Evolutionary conservation across 2,113 vertebrate genomes (phyloP), one percentile per base, ranked within the genome.

Genomic region (Galemys pyrenaicus): DNA sequence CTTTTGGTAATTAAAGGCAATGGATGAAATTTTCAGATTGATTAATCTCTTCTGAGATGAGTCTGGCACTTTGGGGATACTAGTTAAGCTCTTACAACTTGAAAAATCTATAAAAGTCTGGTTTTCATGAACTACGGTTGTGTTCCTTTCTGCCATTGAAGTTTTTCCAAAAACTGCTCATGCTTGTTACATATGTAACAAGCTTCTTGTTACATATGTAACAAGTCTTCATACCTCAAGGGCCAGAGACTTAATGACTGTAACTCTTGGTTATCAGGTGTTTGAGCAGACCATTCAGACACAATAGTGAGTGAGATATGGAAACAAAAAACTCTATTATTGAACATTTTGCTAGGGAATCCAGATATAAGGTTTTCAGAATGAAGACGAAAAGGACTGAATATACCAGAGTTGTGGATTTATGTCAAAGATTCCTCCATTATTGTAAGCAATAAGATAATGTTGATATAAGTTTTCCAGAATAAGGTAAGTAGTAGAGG

Each of bases 241-340:
- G 58, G 9, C 28, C 37, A 7, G 37, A 24, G 12, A 37, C 79
- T 93, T 81, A 75, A 0, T 62, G 28, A 87, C 41, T 86, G 68
- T 68, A 81, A 74, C 93, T 95, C 71, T 89, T 95, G 89, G n/a
- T 90, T 93, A 28, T 90, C 71, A 37, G 56, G 26, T 85, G 30
- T 77, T 54, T 51, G 60, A 80, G 39, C 85, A 39, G 37, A 30
- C 84, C 92, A 30, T 56, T 49, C 77, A 84, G 12, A 58, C 70
- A 20, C 46, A 32, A 3, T 67, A 6, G 24, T 49, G 37, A 32
- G 67, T 30, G 56, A 16, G 3, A 0, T 28, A 87, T 88, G 30
- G 79, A 96, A 95, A 91, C 71, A 84, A 83, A 94, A 44, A 49
- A 71, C 1, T 5, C 1, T 65, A 19, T 64, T 81, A 64, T 62